Percentiles rank a stretch among this genome's conserved stretches.
These are phyloP conservation scores for Lithobates sylvaticus DNA, from an alignment of 2,797 vertebrate genomes.

Conservation along the genomic window DNA sequence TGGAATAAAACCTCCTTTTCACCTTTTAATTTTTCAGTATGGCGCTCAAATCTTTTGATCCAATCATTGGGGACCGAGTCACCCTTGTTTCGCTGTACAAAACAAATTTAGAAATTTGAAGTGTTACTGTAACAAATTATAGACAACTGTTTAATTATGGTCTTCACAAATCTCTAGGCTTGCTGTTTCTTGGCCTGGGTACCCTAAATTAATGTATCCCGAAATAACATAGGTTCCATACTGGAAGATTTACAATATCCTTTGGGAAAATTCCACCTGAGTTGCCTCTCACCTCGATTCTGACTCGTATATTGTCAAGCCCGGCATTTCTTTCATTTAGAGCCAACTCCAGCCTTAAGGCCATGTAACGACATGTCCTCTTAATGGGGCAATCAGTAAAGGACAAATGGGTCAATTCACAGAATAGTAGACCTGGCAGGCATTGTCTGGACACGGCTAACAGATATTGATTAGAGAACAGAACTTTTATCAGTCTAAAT, in stretches of 20 bases:
- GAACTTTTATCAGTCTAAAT: slow-evolving; percentile 39
- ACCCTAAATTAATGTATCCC: too few relatives aligned
- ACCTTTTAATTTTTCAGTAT: too few relatives aligned
- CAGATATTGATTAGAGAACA: slow-evolving; percentile 41
- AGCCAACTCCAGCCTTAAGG: not conserved
- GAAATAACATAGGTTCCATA: too few relatives aligned
- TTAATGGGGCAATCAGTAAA: slow-evolving; percentile 35
- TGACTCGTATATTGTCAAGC: not conserved
- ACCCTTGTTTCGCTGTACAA: too few relatives aligned
- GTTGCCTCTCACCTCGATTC: not conserved
- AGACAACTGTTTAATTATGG: too few relatives aligned
- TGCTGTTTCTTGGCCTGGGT: too few relatives aligned
- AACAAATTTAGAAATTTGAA: too few relatives aligned
- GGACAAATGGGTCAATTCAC: slow-evolving; percentile 23
- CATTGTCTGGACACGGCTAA: not conserved
- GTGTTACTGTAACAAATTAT: too few relatives aligned
- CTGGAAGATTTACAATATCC: not conserved
- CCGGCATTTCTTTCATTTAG: not conserved
- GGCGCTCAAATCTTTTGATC: too few relatives aligned
- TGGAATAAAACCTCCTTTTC: too few relatives aligned
- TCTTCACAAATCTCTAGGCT: too few relatives aligned
- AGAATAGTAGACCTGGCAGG: not conserved
- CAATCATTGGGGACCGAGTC: too few relatives aligned
- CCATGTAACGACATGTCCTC: slow-evolving; percentile 9
- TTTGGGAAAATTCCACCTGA: not conserved